Percentiles rank a stretch among this genome's conserved stretches.
Evolutionary conservation across 2,797 vertebrate genomes (phyloP).

Genomic region (Cirrhinus molitorella): DNA sequence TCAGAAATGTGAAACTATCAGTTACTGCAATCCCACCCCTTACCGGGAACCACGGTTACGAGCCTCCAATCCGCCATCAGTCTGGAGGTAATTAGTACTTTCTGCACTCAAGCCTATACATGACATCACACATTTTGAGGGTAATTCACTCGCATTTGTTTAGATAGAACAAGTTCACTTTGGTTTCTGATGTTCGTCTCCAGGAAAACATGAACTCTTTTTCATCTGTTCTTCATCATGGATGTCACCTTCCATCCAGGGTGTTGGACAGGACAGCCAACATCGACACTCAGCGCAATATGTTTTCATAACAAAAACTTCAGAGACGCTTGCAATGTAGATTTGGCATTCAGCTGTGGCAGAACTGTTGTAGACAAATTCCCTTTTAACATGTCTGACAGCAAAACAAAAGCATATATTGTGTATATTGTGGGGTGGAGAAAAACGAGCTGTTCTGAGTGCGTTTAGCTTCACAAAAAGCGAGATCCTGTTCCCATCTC

Average conservation of each 20-base stretch:
- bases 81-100: slow-evolving; percentile 77
- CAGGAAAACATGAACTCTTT: background rate
- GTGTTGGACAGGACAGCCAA: background rate
- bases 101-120: slow-evolving; percentile 12
- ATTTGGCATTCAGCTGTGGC: background rate
- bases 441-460: background rate
- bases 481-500: background rate
- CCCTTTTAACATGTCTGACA: no score
- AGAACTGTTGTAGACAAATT: background rate
- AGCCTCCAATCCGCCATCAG: slow-evolving; percentile 73
- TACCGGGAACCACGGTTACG: slow-evolving; percentile 80
- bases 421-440: background rate
- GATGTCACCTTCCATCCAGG: background rate
- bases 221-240: background rate
- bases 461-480: background rate
- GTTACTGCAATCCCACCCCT: slow-evolving; percentile 82
- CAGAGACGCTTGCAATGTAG: background rate
- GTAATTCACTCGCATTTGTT: slow-evolving; percentile 10
- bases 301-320: background rate
- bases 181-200: background rate
- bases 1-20: slow-evolving; percentile 79
- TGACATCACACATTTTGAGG: slow-evolving; percentile 33
- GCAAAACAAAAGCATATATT: background rate
- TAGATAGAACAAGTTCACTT: background rate
- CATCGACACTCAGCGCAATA: background rate